Conservation (phyloP, 1,140 invertebrate genomes). For the Scaptomyza hsui region DNA sequence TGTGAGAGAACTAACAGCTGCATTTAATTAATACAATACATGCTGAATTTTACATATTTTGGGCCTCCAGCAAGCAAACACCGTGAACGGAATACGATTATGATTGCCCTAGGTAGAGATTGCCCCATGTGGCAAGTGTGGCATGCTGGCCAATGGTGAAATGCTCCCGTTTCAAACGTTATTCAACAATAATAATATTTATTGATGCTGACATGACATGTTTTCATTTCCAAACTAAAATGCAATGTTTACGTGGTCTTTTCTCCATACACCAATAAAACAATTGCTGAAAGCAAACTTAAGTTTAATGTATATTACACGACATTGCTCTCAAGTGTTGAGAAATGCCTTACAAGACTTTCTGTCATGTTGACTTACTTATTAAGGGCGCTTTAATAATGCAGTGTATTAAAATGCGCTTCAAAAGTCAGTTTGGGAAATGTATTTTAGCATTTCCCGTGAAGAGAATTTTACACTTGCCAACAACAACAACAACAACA, state of each 20-base stretch:
- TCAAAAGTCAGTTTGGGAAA: constrained; percentile 58
- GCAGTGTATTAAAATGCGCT: constrained; percentile 47
- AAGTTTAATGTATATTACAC: background rate
- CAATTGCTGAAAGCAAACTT: too few species aligned
- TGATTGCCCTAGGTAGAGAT: background rate
- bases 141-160: constrained; percentile 17
- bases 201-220: constrained; percentile 27
- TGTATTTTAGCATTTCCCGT: constrained; percentile 44
- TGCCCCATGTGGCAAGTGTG: constrained; percentile 7
- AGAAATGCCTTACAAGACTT: background rate
- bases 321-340: background rate
- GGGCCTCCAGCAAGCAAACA: too few species aligned
- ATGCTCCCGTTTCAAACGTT: constrained; percentile 50
- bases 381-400: background rate
- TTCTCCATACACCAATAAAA: constrained; percentile 19
- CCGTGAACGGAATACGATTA: constrained; percentile 14
- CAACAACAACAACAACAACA: background rate
- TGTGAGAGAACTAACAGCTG: constrained; percentile 3
- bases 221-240: too few species aligned
- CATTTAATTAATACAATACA: constrained; percentile 52
- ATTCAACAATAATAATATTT: constrained; percentile 61
- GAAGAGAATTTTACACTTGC: constrained; percentile 44
- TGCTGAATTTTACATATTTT: constrained; percentile 27
- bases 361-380: background rate
- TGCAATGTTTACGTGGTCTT: too few species aligned